Conservation (phyloP, 2,113 vertebrate species). For the Hoplias malabaricus region DNA sequence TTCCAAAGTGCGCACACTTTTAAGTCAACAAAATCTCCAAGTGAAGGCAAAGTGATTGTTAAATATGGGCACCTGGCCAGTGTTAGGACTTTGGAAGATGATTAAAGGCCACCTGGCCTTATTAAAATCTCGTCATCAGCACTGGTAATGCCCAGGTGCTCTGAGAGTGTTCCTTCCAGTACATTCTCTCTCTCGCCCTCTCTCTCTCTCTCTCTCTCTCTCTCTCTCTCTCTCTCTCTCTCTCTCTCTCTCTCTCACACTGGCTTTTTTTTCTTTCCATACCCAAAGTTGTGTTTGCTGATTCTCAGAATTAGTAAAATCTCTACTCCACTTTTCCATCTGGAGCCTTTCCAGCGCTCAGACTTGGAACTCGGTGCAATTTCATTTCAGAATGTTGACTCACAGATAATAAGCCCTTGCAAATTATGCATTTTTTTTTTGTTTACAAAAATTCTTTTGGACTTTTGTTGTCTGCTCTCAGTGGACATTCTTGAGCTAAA, state of each 20-base stretch:
- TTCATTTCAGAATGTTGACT: background rate
- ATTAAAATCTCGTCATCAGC: constrained; percentile 1
- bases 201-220: no score
- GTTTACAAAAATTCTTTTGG: background rate
- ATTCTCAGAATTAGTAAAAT: background rate
- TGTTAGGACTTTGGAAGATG: background rate
- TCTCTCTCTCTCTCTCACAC: no score
- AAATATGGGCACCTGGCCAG: background rate
- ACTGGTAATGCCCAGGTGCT: background rate
- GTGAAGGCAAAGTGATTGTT: background rate
- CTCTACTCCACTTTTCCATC: background rate
- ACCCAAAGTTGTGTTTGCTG: background rate
- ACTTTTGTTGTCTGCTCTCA: constrained; percentile 5
- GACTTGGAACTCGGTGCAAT: background rate
- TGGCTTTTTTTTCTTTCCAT: background rate
- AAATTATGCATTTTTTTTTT: constrained; percentile 1
- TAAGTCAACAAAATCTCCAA: background rate
- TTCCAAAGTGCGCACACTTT: background rate
- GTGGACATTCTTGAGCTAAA: background rate
- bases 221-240: no score
- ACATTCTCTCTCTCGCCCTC: no score
- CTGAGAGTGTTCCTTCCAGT: background rate
- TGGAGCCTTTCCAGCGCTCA: background rate
- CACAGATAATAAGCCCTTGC: background rate
- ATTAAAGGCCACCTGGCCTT: background rate